A percentile compares a stretch with the other conserved stretches of the same genome.
phyloP scores from a whole-genome alignment of 2,888 invertebrate species.

The Rhabditoides inermis region DNA sequence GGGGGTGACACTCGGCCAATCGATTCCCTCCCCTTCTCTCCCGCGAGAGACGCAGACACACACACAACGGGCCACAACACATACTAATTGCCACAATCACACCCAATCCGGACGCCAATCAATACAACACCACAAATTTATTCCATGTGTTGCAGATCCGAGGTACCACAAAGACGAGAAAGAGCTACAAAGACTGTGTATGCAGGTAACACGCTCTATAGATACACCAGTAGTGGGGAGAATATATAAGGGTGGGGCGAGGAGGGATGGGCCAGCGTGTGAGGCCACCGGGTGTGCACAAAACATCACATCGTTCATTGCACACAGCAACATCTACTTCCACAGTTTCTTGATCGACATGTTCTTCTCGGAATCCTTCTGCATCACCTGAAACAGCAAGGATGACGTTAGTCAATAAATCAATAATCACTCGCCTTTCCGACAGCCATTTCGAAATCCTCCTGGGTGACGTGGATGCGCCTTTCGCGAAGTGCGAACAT shows the following conservation, averaged over 20 bases:
- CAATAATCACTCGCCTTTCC: slow-evolving; percentile 80
- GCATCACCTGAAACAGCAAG: slow-evolving; percentile 77
- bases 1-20: too few species aligned
- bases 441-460: slow-evolving; percentile 99
- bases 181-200: not conserved
- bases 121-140: too few species aligned
- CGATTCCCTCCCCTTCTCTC: too few species aligned
- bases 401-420: too few species aligned
- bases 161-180: not conserved
- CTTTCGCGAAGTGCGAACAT: slow-evolving; percentile 98
- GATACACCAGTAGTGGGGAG: too few species aligned
- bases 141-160: too few species aligned
- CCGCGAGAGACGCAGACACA: too few species aligned
- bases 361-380: slow-evolving; percentile 98
- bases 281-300: not conserved
- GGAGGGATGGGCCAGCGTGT: not conserved
- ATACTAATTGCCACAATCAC: too few species aligned
- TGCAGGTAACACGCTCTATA: slow-evolving; percentile 39
- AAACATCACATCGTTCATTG: too few species aligned
- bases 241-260: not conserved
- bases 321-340: too few species aligned
- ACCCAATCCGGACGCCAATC: too few species aligned
- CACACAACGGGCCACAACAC: too few species aligned
- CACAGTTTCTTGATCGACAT: slow-evolving; percentile 99
- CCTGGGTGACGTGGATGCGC: slow-evolving; percentile 95